Conservation (phyloP, 2,888 invertebrate species). For the Ectobius pallidus region DNA sequence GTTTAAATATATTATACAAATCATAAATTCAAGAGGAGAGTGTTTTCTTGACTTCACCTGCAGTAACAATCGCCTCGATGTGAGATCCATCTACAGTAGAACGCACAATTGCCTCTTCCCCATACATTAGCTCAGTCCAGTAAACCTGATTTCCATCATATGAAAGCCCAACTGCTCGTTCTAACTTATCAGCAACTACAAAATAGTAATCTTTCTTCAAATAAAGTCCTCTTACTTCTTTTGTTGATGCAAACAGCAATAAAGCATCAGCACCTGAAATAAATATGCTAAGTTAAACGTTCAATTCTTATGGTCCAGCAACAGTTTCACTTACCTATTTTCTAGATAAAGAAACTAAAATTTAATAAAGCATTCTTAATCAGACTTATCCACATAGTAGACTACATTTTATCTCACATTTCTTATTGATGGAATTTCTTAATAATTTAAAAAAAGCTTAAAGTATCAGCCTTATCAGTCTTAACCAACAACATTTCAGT, state of each 20-base stretch:
- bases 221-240: constrained; percentile 64
- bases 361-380: too few relatives aligned
- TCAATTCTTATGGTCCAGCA: background rate
- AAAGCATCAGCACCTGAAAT: constrained; percentile 67
- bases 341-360: too few relatives aligned
- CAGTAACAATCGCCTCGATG: constrained; percentile 59
- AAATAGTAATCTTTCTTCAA: constrained; percentile 61
- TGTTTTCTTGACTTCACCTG: constrained; percentile 52
- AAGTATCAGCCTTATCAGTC: too few relatives aligned
- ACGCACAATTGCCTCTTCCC: constrained; percentile 73
- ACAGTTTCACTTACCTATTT: too few relatives aligned
- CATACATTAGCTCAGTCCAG: constrained; percentile 76
- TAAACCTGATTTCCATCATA: constrained; percentile 73
- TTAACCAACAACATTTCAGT: too few relatives aligned
- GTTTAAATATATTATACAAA: too few relatives aligned
- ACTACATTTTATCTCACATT: too few relatives aligned
- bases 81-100: constrained; percentile 66
- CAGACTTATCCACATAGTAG: too few relatives aligned
- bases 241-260: constrained; percentile 70
- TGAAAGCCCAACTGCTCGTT: constrained; percentile 64
- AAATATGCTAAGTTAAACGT: constrained; percentile 42
- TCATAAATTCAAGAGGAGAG: too few relatives aligned
- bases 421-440: too few relatives aligned
- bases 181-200: constrained; percentile 29
- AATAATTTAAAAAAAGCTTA: too few relatives aligned